Evolutionary conservation across 2,888 invertebrate species (phyloP), one percentile per base, ranked within the genome.

Genomic region (Drosophila percnosoma): DNA sequence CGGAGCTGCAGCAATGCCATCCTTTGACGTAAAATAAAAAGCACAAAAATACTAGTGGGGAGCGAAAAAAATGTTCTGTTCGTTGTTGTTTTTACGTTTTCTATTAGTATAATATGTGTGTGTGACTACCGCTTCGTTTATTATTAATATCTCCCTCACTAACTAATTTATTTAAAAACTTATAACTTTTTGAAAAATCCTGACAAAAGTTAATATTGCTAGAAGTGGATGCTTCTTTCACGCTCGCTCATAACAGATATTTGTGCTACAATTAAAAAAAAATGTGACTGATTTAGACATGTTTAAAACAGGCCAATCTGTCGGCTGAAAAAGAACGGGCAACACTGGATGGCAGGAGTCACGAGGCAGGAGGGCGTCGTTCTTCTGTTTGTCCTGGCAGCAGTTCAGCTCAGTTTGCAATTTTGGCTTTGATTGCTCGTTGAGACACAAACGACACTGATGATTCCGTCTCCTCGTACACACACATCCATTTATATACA

Each of bases 371-470:
- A 49, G 49, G 51, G 53, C 58, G 58, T 53, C 59, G 42, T 59
- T 15, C n/a, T 55, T 27, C 8, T 38, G 55, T 55, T 70, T 48
- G 53, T 66, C 53, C 57, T 64, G 58, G 24, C 40, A 51, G 51
- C 60, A 36, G 27, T 38, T 38, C 38, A 45, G 55, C 58, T 27
- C 45, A 53, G 51, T 58, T 40, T 49, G 55, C 52, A 42, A 59
- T 62, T 67, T 67, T 62, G 54, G 52, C 67, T 74, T 77, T 78
- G 78, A 74, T 78, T 68, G 78, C 75, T 78, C 68, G 78, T 78
- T 78, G 78, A 75, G 72, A 64, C 64, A 34, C 60, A 75, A 57
- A 68, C 68, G 70, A 62, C 57, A 11, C 69, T 69, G 54, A 66
- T 40, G 69, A 29, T 38, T 57, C 11, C 49, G 36, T 40, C 36